Conservation (phyloP, 2,888 invertebrate species). For the Linnaemya tessellans region DNA sequence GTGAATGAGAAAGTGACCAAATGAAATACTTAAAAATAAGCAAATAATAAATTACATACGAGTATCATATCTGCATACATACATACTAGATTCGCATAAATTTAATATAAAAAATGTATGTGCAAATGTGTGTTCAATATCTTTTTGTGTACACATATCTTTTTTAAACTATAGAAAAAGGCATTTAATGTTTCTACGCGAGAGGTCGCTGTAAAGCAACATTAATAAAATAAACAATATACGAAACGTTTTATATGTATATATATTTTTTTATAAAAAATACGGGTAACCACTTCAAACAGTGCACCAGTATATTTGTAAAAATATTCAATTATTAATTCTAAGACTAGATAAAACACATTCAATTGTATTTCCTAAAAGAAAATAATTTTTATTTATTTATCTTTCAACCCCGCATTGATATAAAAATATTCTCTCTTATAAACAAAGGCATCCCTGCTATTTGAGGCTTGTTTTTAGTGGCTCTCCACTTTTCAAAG, state of each 20-base stretch:
- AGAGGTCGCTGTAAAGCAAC: neutral
- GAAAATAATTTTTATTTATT: slow-evolving; percentile 12
- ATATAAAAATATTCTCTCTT: slow-evolving; percentile 16
- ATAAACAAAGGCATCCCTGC: slow-evolving; percentile 34
- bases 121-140: too few relatives aligned
- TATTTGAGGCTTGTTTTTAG: slow-evolving; percentile 7
- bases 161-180: neutral
- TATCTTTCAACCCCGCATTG: slow-evolving; percentile 30
- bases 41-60: neutral
- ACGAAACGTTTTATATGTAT: too few relatives aligned
- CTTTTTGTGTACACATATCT: neutral
- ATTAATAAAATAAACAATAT: neutral
- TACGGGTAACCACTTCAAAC: slow-evolving; percentile 30
- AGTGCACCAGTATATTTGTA: slow-evolving; percentile 22
- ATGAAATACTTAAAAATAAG: neutral
- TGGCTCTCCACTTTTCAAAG: slow-evolving; percentile 16
- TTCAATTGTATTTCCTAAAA: slow-evolving; percentile 11
- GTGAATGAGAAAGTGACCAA: neutral
- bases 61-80: neutral
- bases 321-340: slow-evolving; percentile 10
- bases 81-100: neutral
- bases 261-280: neutral
- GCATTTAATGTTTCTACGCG: neutral
- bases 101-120: neutral
- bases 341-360: slow-evolving; percentile 4